Conservation (phyloP, 2,797 vertebrate species). For the Myripristis murdjan region DNA sequence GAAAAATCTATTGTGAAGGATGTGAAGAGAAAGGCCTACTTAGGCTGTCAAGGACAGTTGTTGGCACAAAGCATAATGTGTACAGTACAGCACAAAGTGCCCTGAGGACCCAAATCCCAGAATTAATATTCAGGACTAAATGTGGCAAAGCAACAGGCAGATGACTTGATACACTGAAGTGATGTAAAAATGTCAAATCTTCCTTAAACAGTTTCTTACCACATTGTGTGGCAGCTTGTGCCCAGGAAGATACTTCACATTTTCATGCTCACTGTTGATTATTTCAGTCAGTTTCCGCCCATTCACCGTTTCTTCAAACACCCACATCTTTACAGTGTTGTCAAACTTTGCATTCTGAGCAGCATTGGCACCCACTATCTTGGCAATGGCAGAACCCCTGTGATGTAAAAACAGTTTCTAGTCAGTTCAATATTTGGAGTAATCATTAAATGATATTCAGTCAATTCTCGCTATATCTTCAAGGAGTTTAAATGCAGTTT, state of each 20-base stretch:
- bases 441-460: not conserved
- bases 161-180: not conserved
- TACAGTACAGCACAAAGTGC: not conserved
- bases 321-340: conserved; percentile 93
- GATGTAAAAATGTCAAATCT: not conserved
- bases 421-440: conserved; percentile 15
- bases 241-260: conserved; percentile 96
- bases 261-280: conserved; percentile 95
- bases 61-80: not conserved
- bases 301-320: conserved; percentile 93
- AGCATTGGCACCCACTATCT: conserved; percentile 92
- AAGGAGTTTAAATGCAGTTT: not conserved
- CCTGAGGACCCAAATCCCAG: not conserved
- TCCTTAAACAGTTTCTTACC: conserved; percentile 83
- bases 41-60: not conserved
- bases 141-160: conserved; percentile 6
- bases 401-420: conserved; percentile 20
- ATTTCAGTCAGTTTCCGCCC: conserved; percentile 94
- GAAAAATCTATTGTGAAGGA: not conserved
- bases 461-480: conserved; percentile 7
- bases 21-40: not conserved
- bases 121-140: not conserved
- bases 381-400: conserved; percentile 98
- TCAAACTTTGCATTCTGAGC: conserved; percentile 88
- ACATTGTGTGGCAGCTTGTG: conserved; percentile 94